phyloP scores from a whole-genome alignment of 2,797 vertebrate genomes.

The Caiman crocodilus region DNA sequence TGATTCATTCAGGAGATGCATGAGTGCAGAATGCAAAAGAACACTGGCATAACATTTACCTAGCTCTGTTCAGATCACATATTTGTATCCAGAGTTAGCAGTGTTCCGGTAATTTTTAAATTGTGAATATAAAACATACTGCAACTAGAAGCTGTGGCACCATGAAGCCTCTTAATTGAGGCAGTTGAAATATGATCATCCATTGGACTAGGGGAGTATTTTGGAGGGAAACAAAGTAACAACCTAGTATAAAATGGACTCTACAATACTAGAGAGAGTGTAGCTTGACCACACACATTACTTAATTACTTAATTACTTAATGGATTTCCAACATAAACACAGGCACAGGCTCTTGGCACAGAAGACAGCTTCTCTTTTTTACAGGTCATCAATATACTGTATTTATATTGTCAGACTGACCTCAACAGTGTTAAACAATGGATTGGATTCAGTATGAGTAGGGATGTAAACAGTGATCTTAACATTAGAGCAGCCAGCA shows the following conservation, averaged over 20 bases:
- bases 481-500: slow-evolving; percentile 39
- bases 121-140: neutral
- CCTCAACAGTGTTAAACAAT: slow-evolving; percentile 73
- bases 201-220: slow-evolving; percentile 59
- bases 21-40: neutral
- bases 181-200: slow-evolving; percentile 51
- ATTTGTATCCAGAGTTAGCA: slow-evolving; percentile 33
- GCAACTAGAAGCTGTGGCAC: slow-evolving; percentile 28
- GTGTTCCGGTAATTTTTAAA: neutral
- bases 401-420: slow-evolving; percentile 71
- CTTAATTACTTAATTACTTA: too few relatives aligned
- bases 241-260: slow-evolving; percentile 54
- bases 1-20: neutral
- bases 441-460: slow-evolving; percentile 54
- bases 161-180: slow-evolving; percentile 42
- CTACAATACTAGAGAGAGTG: slow-evolving; percentile 46
- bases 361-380: slow-evolving; percentile 72
- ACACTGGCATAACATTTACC: neutral
- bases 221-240: slow-evolving; percentile 71
- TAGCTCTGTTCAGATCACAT: neutral
- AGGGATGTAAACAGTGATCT: slow-evolving; percentile 63
- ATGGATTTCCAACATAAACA: slow-evolving; percentile 74
- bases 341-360: slow-evolving; percentile 66
- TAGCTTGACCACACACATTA: slow-evolving; percentile 74
- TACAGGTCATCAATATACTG: slow-evolving; percentile 72